Conservation (phyloP, 2,113 vertebrate species). For the Psammodynastes pulverulentus region DNA sequence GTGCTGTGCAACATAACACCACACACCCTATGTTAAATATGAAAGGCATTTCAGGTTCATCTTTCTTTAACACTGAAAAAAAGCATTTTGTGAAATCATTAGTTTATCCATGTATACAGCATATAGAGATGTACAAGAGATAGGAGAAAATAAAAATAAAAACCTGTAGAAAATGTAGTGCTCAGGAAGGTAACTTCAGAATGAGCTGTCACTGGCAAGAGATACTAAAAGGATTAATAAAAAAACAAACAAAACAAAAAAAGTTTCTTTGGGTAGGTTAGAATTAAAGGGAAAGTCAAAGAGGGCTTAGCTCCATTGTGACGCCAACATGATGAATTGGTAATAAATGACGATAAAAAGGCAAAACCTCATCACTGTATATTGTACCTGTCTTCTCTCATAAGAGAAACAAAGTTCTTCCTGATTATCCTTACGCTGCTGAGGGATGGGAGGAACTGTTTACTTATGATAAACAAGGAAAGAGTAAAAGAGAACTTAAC, state of each 20-base stretch:
- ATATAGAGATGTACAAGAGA: neutral
- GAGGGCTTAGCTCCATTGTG: neutral
- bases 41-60: slow-evolving; percentile 23
- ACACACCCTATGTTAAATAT: slow-evolving; percentile 53
- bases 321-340: neutral
- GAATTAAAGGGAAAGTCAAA: neutral
- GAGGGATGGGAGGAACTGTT: neutral
- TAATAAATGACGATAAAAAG: neutral
- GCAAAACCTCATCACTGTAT: neutral
- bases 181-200: neutral
- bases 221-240: neutral
- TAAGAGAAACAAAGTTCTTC: neutral
- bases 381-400: neutral
- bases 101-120: neutral
- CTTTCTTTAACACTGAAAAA: neutral
- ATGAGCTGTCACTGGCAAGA: neutral
- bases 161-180: neutral
- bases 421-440: neutral
- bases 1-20: slow-evolving; percentile 51
- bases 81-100: neutral
- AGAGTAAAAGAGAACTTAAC: neutral
- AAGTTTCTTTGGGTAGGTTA: neutral
- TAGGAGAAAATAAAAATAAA: neutral
- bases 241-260: no score
- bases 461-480: neutral